Base-by-base conservation (phyloP, 35 echinoderm and acorn worm genomes). In the Amphiura filiformis region DNA sequence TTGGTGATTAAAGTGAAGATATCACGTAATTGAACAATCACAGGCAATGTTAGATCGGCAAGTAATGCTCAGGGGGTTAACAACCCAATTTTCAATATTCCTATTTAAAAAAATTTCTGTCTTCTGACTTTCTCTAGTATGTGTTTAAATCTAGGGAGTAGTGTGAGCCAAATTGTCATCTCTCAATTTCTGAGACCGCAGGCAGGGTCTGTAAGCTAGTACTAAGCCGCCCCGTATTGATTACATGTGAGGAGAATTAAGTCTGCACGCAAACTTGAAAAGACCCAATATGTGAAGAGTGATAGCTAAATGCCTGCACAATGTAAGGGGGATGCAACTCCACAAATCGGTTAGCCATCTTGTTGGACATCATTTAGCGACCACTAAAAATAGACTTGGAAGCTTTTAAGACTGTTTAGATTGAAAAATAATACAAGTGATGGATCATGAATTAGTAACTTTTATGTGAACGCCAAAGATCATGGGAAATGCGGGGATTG, bases 241-340 rank as follows among this genome's bases (percentile, higher is more conserved):
- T 70, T 70, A 70, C 61, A 70, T 70, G 61, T 13, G 17, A 70
- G 26, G 61, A 70, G 61, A 70, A 70, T 70, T 70, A 52, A 70
- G 61, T 70, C 61, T 70, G 61, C 61, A 70, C 61, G 61, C 61
- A 70, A 70, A 70, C 61, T 70, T 70, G 61, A 70, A 26, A 30
- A 70, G 28, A 4, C 26, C 61, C 15, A 70, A 70, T 70, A 70
- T 13, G 61, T 70, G 61, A 70, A 70, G 61, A 70, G 61, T 70
- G 61, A 70, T 70, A n/a, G 15, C 61, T 47, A 70, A 70, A 70
- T 70, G 61, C 61, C 41, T 18, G 28, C 61, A 26, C 61, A 70
- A 70, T 70, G 61, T 23, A 70, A 1, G 20, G 9, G 26, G 61
- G 61, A 26, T 70, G 28, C 61, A 70, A 52, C 44, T n/a, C 61